Base-by-base conservation (phyloP, 2,113 vertebrate species). In the Nerophis ophidion region DNA sequence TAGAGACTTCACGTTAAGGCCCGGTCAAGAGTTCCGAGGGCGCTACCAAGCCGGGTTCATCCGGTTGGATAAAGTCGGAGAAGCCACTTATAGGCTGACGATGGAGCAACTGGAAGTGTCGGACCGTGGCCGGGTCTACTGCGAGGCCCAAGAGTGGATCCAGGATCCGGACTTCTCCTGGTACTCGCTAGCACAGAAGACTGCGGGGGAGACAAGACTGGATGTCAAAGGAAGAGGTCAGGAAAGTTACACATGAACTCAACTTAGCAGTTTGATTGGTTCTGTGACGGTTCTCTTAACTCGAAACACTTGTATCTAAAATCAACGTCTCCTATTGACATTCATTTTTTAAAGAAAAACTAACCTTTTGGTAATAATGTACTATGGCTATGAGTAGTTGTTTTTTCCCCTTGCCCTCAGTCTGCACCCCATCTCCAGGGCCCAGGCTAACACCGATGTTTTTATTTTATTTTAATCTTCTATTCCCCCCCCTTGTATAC, bases 101-200 rank as follows among this genome's bases (percentile, higher is more conserved):
- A 62, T 98, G 0, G 0, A 13, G 35, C 77, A 60, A 4, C 57
- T 90, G 14, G 71, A 86, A 82, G 63, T 50, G 1, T 89, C 90
- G 0, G 95, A 97, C 68, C 77, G 81, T 56, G 95, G 95, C 0
- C 70, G 73, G 42, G 69, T 96, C 63, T 92, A 89, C 84, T 98
- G 95, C 5, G 82, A 88, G 57, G 92, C 89, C 3, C 70, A 74
- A 0, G 94, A 98, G 61, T 97, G 94, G 94, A 93, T 96, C 52
- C 90, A 94, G 81, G 95, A 99, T 64, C 92, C 93, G 0, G 92
- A 94, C 60, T 58, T 75, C 47, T 90, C 76, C 0, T 99, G 96
- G 95, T 89, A 89, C 68, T 57, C 60, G 6, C 92, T 98, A 48
- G 61, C 87, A 1, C 61, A 54, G 70, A 94, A 89, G 66, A 59